Percentiles rank a stretch among this genome's conserved stretches.
Evolutionary conservation across 2,797 vertebrate species (phyloP).

Genomic region (Xyrichtys novacula): DNA sequence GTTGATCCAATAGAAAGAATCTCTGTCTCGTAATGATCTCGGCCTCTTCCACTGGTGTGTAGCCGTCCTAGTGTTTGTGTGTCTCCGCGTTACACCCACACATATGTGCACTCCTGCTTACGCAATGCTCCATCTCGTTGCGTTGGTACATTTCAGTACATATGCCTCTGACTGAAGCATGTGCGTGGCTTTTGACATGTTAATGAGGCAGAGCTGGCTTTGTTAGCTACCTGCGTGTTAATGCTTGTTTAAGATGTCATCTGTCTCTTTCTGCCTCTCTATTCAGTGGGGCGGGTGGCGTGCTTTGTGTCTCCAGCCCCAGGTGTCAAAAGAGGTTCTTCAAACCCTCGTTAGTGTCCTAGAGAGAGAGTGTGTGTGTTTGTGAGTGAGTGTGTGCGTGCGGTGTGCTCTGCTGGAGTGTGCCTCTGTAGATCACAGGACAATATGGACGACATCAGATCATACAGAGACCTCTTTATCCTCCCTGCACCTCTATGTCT

Average conservation of each 20-base stretch:
- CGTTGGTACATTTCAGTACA: conserved; percentile 64
- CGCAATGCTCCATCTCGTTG: conserved; percentile 46
- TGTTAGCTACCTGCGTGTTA: conserved; percentile 79
- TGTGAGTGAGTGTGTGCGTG: conserved; percentile 34
- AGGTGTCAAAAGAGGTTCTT: conserved; percentile 76
- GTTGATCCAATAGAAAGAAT: conserved; percentile 55
- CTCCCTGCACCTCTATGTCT: conserved; percentile 44
- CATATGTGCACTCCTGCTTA: conserved; percentile 59
- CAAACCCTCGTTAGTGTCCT: conserved; percentile 77
- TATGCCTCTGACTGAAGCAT: conserved; percentile 48
- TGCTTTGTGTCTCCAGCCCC: conserved; percentile 72
- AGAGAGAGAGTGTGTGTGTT: conserved; percentile 39
- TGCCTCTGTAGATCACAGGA: conserved; percentile 52
- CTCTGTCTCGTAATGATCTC: conserved; percentile 40
- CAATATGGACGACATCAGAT: conserved; percentile 79
- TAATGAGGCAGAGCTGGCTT: conserved; percentile 71
- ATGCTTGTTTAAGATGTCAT: conserved; percentile 79
- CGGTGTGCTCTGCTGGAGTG: conserved; percentile 53
- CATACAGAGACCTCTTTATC: conserved; percentile 74
- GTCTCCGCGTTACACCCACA: conserved; percentile 57
- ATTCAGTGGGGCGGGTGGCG: conserved; percentile 57
- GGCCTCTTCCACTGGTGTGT: conserved; percentile 14
- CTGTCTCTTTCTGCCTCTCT: conserved; percentile 68
- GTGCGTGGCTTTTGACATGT: conserved; percentile 73
- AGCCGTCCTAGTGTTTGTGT: conserved; percentile 28